phyloP scores from a whole-genome alignment of 2,797 vertebrate species.

The Cirrhinus molitorella region DNA sequence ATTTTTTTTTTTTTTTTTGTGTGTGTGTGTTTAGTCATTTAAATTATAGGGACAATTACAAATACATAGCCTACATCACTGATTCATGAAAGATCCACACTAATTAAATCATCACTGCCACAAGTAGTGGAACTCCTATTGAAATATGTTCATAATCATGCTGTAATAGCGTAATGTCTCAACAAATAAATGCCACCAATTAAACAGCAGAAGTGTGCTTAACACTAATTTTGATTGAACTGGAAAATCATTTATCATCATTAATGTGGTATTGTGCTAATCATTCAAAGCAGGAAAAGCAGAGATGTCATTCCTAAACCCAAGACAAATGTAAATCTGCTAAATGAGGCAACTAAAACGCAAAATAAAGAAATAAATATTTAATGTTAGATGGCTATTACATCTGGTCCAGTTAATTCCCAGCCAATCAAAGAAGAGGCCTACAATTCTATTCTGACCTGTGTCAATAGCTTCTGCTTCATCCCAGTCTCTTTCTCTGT shows the following conservation, averaged over 20 bases:
- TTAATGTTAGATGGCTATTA: conserved; percentile 39
- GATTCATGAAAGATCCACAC: conserved; percentile 43
- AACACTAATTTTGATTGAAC: conserved; percentile 59
- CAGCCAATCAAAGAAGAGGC: conserved; percentile 40
- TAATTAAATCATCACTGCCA: conserved; percentile 63
- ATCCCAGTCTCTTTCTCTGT: conserved; percentile 85
- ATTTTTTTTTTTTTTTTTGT: too few relatives aligned
- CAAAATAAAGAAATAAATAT: conserved; percentile 38
- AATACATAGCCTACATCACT: neutral
- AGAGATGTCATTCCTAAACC: neutral
- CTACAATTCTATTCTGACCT: conserved; percentile 84
- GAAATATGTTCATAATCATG: conserved; percentile 61
- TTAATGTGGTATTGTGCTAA: conserved; percentile 13
- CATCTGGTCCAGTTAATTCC: conserved; percentile 27
- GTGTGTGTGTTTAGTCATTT: neutral
- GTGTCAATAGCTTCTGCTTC: conserved; percentile 84
- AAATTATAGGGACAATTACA: neutral
- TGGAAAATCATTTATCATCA: neutral
- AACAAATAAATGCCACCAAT: conserved; percentile 66
- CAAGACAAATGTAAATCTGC: conserved; percentile 38
- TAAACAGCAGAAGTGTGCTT: conserved; percentile 65
- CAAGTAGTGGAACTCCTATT: conserved; percentile 57
- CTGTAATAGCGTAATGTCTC: conserved; percentile 60
- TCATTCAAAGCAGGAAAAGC: neutral
- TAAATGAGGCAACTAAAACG: conserved; percentile 51